Percentiles rank a stretch among this genome's conserved stretches.
phyloP scores from a whole-genome alignment of 2,888 invertebrate species.

The Creontiades dilutus region DNA sequence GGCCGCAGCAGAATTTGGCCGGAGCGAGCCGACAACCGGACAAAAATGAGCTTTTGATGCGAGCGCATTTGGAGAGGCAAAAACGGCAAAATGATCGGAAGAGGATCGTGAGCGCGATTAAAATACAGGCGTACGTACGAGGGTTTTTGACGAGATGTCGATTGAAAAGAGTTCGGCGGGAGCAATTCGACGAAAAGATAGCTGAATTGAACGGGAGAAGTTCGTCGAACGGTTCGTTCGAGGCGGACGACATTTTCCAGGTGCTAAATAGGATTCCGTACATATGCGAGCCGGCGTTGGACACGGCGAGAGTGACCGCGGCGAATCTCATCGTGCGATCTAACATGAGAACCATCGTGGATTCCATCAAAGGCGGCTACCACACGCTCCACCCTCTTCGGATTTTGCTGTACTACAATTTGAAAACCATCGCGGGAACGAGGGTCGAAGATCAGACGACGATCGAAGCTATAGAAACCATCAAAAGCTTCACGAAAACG shows the following conservation, averaged over 20 bases:
- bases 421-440: constrained; percentile 51
- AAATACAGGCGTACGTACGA: constrained; percentile 89
- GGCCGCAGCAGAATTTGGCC: constrained; percentile 92
- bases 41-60: constrained; percentile 86
- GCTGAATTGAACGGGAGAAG: constrained; percentile 41
- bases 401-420: constrained; percentile 57
- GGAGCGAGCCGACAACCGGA: constrained; percentile 89
- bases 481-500: constrained; percentile 54
- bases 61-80: constrained; percentile 90
- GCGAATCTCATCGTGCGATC: constrained; percentile 57
- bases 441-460: constrained; percentile 55
- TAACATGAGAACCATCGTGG: constrained; percentile 64
- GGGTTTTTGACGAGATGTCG: constrained; percentile 86
- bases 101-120: constrained; percentile 87
- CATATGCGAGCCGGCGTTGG: constrained; percentile 64
- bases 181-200: constrained; percentile 62
- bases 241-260: constrained; percentile 65
- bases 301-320: not conserved
- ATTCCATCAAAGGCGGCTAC: constrained; percentile 53
- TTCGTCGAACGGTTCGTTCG: constrained; percentile 46
- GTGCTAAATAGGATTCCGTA: constrained; percentile 60
- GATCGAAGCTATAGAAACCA: constrained; percentile 47
- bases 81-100: constrained; percentile 91
- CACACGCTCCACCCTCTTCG: constrained; percentile 64
- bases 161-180: constrained; percentile 47